Base-by-base conservation (phyloP, 2,888 invertebrate genomes). In the Antitype chi region DNA sequence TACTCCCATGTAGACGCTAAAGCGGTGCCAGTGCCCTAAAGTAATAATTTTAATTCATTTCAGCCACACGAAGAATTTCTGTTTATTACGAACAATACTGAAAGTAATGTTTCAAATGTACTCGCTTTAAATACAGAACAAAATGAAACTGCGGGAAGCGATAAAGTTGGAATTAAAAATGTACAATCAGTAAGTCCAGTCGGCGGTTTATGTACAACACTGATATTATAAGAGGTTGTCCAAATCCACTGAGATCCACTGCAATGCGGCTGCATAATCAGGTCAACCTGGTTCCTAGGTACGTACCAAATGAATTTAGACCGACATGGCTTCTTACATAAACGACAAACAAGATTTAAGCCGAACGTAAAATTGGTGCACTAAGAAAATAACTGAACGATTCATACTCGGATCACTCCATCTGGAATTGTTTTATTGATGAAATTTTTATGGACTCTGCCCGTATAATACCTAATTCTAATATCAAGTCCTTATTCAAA, bases 211-310 rank as follows among this genome's bases (percentile, higher is more conserved):
- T 80, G 63, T 76, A 72, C 63, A 70, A 74, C 77, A 76, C 68
- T 81, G 70, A 80, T 84, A 81, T 81, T 80, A 79, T 84, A 81
- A 86, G 85, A 82, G 84, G 71, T 84, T 86, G 74, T 84, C 84
- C 81, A 87, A 88, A 88, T 80, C 78, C 82, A 80, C 78, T 81
- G 82, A 87, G 87, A 90, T 84, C 76, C 80, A 86, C 91, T 91
- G 90, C 91, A 91, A 86, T 91, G 91, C 91, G 89, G 90, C 84
- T 88, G 87, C 87, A 88, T 89, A 91, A 90, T 90, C 89, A 89
- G 90, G 90, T 90, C 90, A 88, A 89, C 86, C 81, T 86, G 76
- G 79, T 84, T 84, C 81, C 72, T 79, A 86, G 84, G 76, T 78
- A 85, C 67, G 70, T 80, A 82, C 76, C 57, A 82, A 81, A 79